These are phyloP conservation scores for Ataeniobius toweri DNA, from an alignment of 2,797 vertebrate genomes.

Conservation along the genomic window DNA sequence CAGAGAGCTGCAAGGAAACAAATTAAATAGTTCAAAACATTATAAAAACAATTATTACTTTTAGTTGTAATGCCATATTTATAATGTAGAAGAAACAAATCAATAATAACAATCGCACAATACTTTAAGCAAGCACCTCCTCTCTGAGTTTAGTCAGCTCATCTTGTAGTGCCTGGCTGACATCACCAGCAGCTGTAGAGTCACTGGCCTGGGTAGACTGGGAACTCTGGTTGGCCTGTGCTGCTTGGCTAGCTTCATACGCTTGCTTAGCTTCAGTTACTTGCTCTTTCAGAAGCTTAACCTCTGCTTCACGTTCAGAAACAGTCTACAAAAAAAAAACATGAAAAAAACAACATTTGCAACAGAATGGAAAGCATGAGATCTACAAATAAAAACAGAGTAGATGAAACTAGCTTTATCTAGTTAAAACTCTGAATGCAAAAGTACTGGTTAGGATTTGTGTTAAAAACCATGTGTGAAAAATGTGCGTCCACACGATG, in stretches of 20 bases:
- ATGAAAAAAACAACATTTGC: neutral
- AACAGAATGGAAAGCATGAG: neutral
- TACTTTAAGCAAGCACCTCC: slow-evolving; percentile 70
- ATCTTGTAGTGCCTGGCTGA: slow-evolving; percentile 75
- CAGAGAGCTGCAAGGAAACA: slow-evolving; percentile 75
- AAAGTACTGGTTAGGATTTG: neutral
- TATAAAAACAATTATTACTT: neutral
- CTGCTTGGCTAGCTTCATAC: slow-evolving; percentile 36
- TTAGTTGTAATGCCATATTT: neutral
- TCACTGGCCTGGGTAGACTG: slow-evolving; percentile 47
- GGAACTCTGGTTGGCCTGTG: slow-evolving; percentile 41
- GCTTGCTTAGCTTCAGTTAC: slow-evolving; percentile 67
- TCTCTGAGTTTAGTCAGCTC: slow-evolving; percentile 87
- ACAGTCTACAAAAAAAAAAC: slow-evolving; percentile 69
- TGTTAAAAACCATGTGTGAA: no score
- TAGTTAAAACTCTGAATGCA: neutral
- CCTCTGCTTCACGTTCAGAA: slow-evolving; percentile 86
- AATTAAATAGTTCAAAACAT: neutral
- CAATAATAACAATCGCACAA: neutral
- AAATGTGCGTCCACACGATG: no score
- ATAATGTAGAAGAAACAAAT: neutral
- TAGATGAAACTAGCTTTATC: neutral
- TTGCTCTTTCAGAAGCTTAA: slow-evolving; percentile 86
- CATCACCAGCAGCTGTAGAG: slow-evolving; percentile 22
- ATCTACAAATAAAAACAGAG: neutral